These are phyloP conservation scores for Chloropsis hardwickii DNA, from an alignment of 2,113 vertebrate species.

Conservation along the genomic window DNA sequence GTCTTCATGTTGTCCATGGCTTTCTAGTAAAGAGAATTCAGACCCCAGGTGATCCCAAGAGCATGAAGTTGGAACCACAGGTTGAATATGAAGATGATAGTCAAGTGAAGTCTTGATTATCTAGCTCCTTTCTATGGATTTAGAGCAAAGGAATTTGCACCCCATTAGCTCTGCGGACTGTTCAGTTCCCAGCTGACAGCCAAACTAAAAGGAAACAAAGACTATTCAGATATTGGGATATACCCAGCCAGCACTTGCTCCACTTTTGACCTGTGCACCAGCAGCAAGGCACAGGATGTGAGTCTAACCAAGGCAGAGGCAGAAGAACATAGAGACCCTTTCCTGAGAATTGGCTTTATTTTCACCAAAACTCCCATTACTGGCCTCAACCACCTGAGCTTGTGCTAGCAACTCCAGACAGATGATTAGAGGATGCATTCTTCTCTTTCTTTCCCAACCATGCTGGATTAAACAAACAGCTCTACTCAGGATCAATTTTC, in stretches of 20 bases:
- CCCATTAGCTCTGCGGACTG: rapidly evolving
- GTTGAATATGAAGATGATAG: not conserved
- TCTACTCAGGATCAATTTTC: not conserved
- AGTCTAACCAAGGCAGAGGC: not conserved
- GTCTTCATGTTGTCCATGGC: not conserved
- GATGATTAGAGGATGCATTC: not conserved
- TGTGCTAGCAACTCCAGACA: not conserved
- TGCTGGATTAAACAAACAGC: not conserved
- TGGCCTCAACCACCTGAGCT: not conserved
- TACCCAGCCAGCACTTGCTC: not conserved
- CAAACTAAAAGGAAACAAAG: not conserved
- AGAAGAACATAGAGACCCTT: not conserved
- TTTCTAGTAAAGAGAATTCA: not conserved
- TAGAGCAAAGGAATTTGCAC: not conserved
- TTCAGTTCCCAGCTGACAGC: not conserved
- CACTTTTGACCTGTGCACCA: not conserved
- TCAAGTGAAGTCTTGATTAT: not conserved
- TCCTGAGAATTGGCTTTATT: not conserved
- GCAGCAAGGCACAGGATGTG: not conserved
- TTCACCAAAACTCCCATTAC: not conserved
- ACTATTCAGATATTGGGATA: not conserved
- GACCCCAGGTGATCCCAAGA: not conserved
- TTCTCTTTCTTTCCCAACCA: not conserved
- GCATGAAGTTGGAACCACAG: not conserved
- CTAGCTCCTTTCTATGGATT: not conserved